phyloP scores from a whole-genome alignment of 2,888 invertebrate genomes.

The Podabrus alpinus region DNA sequence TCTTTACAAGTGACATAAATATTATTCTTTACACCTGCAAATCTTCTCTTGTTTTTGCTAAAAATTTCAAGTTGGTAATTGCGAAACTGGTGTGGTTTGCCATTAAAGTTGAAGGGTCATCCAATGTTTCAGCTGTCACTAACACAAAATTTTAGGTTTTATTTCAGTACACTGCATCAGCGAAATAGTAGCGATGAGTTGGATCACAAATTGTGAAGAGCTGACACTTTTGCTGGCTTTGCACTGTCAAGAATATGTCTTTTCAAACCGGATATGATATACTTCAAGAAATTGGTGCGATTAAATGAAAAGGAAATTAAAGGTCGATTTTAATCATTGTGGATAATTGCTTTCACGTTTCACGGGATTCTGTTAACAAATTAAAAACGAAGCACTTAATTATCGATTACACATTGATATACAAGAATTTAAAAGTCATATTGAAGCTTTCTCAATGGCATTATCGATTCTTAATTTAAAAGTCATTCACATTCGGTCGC shows the following conservation, averaged over 20 bases:
- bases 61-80: neutral
- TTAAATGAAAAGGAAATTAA: neutral
- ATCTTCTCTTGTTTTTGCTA: neutral
- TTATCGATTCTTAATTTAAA: neutral
- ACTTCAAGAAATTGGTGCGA: neutral
- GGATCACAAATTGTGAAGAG: conserved; percentile 28
- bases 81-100: conserved; percentile 7
- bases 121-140: conserved; percentile 26
- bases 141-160: conserved; percentile 26
- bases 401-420: neutral
- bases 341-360: neutral
- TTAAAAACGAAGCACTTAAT: neutral
- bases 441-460: neutral
- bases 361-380: neutral
- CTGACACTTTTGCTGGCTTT: conserved; percentile 29
- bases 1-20: conserved; percentile 8
- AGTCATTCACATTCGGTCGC: neutral
- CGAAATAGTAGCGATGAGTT: conserved; percentile 19
- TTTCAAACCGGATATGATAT: conserved; percentile 16
- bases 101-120: conserved; percentile 24
- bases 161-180: conserved; percentile 28
- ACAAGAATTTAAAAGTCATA: neutral
- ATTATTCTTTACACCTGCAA: neutral
- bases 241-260: conserved; percentile 22
- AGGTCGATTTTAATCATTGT: too few relatives aligned